A percentile compares a stretch with the other conserved stretches of the same genome.
These are phyloP conservation scores for Cyprinella venusta DNA, from an alignment of 2,797 vertebrate genomes.

Conservation along the genomic window DNA sequence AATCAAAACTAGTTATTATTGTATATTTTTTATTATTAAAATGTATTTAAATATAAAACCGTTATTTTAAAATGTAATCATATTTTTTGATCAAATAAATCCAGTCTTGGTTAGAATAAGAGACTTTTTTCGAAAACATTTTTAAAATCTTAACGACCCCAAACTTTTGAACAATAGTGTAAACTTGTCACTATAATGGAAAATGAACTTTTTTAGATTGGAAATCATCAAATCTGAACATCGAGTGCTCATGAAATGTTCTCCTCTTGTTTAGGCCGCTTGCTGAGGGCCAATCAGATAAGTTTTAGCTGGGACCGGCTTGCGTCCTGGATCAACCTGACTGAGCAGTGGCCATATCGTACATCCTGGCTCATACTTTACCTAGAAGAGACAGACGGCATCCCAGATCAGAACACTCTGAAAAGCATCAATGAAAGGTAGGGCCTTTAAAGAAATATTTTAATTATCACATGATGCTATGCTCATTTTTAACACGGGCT, in stretches of 20 bases:
- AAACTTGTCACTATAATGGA: background rate
- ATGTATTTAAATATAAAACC: background rate
- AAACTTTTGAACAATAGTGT: background rate
- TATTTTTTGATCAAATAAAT: background rate
- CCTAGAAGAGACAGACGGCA: constrained; percentile 90
- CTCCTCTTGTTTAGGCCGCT: constrained; percentile 77
- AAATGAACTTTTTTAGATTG: background rate
- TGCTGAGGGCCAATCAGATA: constrained; percentile 97
- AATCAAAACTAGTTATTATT: background rate
- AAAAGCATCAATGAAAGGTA: constrained; percentile 96
- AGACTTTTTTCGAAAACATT: background rate
- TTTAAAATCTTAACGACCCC: background rate
- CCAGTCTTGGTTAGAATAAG: background rate
- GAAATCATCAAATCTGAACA: background rate
- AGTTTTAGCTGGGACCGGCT: constrained; percentile 95
- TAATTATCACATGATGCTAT: background rate
- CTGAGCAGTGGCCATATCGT: constrained; percentile 97
- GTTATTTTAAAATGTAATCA: background rate
- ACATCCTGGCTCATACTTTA: constrained; percentile 96
- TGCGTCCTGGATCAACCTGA: constrained; percentile 97
- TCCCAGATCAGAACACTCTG: constrained; percentile 88
- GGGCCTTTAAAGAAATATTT: background rate
- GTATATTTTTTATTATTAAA: too few species aligned
- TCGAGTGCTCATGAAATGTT: background rate
- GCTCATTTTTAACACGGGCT: background rate